Base-by-base conservation (phyloP, 2,113 vertebrate species). In the Melanerpes formicivorus region DNA sequence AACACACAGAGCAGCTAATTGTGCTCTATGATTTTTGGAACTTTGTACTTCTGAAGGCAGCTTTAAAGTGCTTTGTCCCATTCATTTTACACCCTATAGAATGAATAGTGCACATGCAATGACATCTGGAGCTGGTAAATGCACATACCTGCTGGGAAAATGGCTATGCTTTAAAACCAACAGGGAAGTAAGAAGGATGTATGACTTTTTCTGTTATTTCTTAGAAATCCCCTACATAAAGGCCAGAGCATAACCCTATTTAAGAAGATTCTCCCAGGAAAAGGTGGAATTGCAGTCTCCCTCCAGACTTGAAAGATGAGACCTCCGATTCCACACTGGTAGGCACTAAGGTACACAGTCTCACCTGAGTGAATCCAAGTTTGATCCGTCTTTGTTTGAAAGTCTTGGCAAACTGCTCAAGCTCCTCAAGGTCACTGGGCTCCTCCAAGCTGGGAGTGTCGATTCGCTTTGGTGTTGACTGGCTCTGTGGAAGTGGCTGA, bases 311-410 rank as follows among this genome's bases (percentile, higher is more conserved):
- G 90, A 96, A 96, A 87, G 94, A 83, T 62, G 69, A 77, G 92
- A 70, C 83, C 84, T 88, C 70, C 71, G 80, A 80, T 80, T 88
- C 84, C 85, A 93, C 82, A 84, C 87, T 90, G 79, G 77, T 90
- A 93, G 87, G 72, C 71, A 93, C 74, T 91, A 75, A 82, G 77
- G 73, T 34, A 84, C 30, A 9, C 77, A 79, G 58, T 72, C 93
- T 91, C 96, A 99, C 99, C 99, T 99, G 99, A 97, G 99, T 99
- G 97, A 99, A 99, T 97, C 99, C 99, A 95, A 99, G 98, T 98
- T 99, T 99, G 97, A 99, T 99, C 93, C 99, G 98, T 97, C 99
- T 99, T 98, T 99, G 99, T 98, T 99, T 99, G 98, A 99, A 99
- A 95, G 99, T 99, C 98, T 99, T 99, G 96, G 99, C 99, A 98